These are phyloP conservation scores for Panagrolaimus sp. DNA, from an alignment of 1,140 invertebrate species.

Conservation along the genomic window DNA sequence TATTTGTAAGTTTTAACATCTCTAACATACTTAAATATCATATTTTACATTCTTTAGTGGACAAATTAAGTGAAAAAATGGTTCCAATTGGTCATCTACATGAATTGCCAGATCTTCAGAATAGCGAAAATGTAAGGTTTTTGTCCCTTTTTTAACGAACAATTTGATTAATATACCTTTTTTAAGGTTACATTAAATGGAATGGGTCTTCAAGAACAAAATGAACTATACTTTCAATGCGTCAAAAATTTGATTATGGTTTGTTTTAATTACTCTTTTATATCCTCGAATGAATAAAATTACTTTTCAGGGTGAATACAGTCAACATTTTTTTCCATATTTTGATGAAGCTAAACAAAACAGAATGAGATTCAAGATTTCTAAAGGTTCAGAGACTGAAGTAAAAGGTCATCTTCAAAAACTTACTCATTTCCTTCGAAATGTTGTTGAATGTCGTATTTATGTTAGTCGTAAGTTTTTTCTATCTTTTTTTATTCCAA, in stretches of 20 bases:
- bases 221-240: not conserved
- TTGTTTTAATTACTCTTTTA: not conserved
- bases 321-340: not conserved
- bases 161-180: not conserved
- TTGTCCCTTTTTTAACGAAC: not conserved
- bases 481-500: not conserved
- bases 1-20: not conserved
- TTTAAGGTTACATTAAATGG: not conserved
- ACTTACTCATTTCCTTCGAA: not conserved
- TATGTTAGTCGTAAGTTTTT: conserved; percentile 4
- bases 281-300: not conserved
- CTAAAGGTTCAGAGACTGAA: not conserved
- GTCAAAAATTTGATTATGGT: not conserved
- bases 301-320: not conserved
- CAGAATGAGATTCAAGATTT: not conserved
- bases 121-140: not conserved
- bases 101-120: not conserved
- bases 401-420: not conserved
- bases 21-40: not conserved
- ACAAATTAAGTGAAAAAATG: not conserved
- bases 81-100: not conserved
- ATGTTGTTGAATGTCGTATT: conserved; percentile 1
- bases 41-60: not conserved
- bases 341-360: not conserved
- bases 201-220: not conserved